These are phyloP conservation scores for Pimephales promelas DNA, from an alignment of 2,113 vertebrate genomes.

Conservation along the genomic window DNA sequence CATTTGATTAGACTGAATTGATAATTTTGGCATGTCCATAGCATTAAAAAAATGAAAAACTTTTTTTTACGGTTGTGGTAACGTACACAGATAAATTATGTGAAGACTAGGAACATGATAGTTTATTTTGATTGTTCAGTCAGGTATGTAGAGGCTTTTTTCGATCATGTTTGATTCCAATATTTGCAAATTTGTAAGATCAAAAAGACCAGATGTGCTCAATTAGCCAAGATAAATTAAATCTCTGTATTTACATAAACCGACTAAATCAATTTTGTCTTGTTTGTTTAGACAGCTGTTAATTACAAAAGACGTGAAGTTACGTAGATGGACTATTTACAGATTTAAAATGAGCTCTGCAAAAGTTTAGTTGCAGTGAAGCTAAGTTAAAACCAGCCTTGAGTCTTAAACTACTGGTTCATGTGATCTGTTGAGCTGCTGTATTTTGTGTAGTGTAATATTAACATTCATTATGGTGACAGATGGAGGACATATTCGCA, in stretches of 20 bases:
- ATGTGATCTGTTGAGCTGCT: background rate
- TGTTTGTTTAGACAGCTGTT: constrained; percentile 23
- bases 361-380: background rate
- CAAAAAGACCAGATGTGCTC: constrained; percentile 39
- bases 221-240: constrained; percentile 44
- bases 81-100: background rate
- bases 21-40: background rate
- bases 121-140: constrained; percentile 14
- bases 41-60: too few relatives aligned
- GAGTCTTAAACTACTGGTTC: background rate
- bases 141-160: constrained; percentile 2
- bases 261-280: constrained; percentile 44
- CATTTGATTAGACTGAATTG: too few relatives aligned
- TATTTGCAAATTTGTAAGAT: constrained; percentile 37
- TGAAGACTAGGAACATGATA: background rate
- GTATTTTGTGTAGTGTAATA: constrained; percentile 10
- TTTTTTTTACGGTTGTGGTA: too few relatives aligned
- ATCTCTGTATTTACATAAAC: constrained; percentile 48
- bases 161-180: constrained; percentile 40
- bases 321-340: background rate
- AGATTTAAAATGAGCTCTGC: background rate
- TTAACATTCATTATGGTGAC: constrained; percentile 36
- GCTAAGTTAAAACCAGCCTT: background rate
- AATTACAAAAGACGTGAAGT: background rate
- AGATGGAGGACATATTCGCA: background rate